Base-by-base conservation (phyloP, 2,888 invertebrate species). In the Synanthedon tipuliformis region DNA sequence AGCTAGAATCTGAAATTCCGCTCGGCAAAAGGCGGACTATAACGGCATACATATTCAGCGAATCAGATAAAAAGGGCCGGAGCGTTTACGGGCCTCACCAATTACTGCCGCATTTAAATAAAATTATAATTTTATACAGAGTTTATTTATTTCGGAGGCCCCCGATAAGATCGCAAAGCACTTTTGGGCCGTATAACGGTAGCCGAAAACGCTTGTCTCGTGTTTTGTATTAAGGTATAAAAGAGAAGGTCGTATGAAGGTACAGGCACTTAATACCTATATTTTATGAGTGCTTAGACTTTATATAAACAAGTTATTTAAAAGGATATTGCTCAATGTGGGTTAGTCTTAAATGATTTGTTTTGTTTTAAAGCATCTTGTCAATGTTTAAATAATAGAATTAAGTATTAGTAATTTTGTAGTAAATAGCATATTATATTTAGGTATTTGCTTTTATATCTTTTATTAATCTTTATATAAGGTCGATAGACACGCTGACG, bases 71-170 rank as follows among this genome's bases (percentile, higher is more conserved):
- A 63, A 63, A 67, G 61, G 64, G 62, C 59, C 48, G 4, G 45
- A 48, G 52, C 49, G 49, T 52, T 63, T 58, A 65, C 61, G 60
- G 60, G 61, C 59, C 63, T 57, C 56, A 57, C 64, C 68, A 71
- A 71, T 74, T 73, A 73, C 62, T 62, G 61, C 55, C 54, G 53
- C 55, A 56, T 66, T 71, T 63, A 66, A 70, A 73, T 71, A 55
- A 69, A 71, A 72, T 74, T 69, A 74, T 71, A 70, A 72, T 73
- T 69, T 72, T 66, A 69, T 68, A 65, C 65, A 60, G 60, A 55
- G 57, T 60, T 64, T 65, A 69, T 68, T 69, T 68, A 70, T 66
- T 70, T 60, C 57, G 59, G 58, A 55, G 18, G 52, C 45, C 54
- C 54, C 51, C 55, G 71, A 71, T 69, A 64, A 57, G 56, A 73